Base-by-base conservation (phyloP, 1,140 invertebrate genomes). In the Aphelenchoides avenae region DNA sequence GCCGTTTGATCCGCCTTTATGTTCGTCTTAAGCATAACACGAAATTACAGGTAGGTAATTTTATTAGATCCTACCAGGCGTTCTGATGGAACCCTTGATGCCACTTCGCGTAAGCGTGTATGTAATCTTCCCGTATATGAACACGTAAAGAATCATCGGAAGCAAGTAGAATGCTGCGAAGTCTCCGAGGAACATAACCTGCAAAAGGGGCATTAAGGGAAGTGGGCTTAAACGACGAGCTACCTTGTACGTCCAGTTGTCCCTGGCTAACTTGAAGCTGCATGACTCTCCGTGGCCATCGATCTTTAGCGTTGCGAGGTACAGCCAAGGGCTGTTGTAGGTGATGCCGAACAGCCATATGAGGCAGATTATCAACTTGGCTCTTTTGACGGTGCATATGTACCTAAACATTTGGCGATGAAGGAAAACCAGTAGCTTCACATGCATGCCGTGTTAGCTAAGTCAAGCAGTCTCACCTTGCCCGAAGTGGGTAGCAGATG, bases 401-500 rank as follows among this genome's bases (percentile, higher is more conserved):
- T 75, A 71, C 54, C 71, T 70, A 36, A 22, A 3, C 22, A 18
- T 62, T 62, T n/a, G n/a, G n/a, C n/a, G n/a, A n/a, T n/a, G n/a
- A n/a, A n/a, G n/a, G n/a, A n/a, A n/a, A n/a, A n/a, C n/a, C n/a
- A n/a, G n/a, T n/a, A n/a, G n/a, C n/a, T n/a, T n/a, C n/a, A n/a
- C n/a, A n/a, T n/a, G n/a, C n/a, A n/a, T n/a, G n/a, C n/a, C n/a
- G n/a, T n/a, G n/a, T 57, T 29, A 5, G n/a, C 9, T 11, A 49
- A 18, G 15, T 0, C 0, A 18, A 13, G 15, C 24, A 60, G 53
- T 26, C 57, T 48, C 49, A 76, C 71, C 72, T 68, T 3, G 83
- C 83, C 59, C 79, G 77, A 75, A 84, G 80, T 0, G 83, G 83
- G 66, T 83, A 80, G 56, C 83, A 84, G 33, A 84, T 84, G 44